Conservation (phyloP, 1,140 invertebrate genomes). For the Macrosteles quadrilineatus region DNA sequence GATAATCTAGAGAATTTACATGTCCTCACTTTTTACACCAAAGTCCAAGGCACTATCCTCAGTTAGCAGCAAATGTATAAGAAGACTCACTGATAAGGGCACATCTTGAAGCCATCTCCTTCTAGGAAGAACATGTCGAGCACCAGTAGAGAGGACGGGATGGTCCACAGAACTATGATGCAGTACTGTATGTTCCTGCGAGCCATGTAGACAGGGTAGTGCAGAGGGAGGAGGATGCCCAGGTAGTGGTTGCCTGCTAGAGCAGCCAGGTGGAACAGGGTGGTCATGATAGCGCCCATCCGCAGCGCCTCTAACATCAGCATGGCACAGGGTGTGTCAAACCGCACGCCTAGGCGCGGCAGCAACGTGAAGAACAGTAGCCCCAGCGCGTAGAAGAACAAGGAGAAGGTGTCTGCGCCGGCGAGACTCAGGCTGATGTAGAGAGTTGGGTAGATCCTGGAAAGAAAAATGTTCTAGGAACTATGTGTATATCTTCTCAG, state of each 20-base stretch:
- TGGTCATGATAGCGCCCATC: conserved; percentile 58
- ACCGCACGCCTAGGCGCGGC: conserved; percentile 23
- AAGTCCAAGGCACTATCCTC: too few species aligned
- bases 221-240: conserved; percentile 62
- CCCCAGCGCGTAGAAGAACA: conserved; percentile 53
- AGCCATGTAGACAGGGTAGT: conserved; percentile 61
- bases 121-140: conserved; percentile 54
- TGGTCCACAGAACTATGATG: conserved; percentile 57
- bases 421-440: conserved; percentile 62
- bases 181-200: conserved; percentile 51
- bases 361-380: conserved; percentile 58
- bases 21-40: too few species aligned
- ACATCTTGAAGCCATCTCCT: conserved; percentile 51
- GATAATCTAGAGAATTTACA: too few species aligned
- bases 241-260: conserved; percentile 70
- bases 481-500: too few species aligned
- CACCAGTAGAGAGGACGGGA: conserved; percentile 55
- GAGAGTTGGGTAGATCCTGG: conserved; percentile 57
- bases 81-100: not conserved
- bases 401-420: conserved; percentile 59
- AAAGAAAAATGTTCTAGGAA: too few species aligned
- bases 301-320: conserved; percentile 55
- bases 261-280: conserved; percentile 63
- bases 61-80: too few species aligned
- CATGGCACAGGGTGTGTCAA: conserved; percentile 45